Evolutionary conservation across 2,797 vertebrate genomes (phyloP).

Genomic region (Dipus sagitta): DNA sequence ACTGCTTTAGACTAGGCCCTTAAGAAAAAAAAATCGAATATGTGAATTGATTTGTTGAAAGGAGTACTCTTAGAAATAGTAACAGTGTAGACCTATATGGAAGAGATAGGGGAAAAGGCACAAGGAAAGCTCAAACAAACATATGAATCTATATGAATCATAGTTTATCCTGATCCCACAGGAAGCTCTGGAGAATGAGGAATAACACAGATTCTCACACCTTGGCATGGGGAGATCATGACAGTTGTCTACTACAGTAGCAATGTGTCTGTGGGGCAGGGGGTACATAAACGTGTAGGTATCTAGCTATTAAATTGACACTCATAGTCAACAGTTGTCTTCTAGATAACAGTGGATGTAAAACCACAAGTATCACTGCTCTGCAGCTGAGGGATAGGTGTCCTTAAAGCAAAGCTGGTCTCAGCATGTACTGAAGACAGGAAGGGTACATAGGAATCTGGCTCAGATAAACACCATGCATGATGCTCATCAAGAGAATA

Average conservation of each 20-base stretch:
- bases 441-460: background rate
- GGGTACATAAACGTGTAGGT: too few relatives aligned
- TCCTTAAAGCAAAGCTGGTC: background rate
- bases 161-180: background rate
- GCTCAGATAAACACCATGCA: too few relatives aligned
- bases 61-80: background rate
- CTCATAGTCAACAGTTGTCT: background rate
- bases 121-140: background rate
- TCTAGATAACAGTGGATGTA: background rate
- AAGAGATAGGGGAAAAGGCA: background rate
- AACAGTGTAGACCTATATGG: background rate
- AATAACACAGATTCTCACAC: background rate
- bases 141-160: background rate
- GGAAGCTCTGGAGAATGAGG: background rate
- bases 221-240: background rate
- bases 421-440: background rate
- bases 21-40: too few relatives aligned
- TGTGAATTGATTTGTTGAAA: background rate
- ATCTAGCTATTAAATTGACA: background rate
- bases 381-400: background rate
- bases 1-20: background rate
- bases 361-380: background rate
- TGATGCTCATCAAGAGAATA: background rate
- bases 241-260: background rate
- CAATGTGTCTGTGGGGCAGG: rapidly evolving